These are phyloP conservation scores for Caerostris darwini DNA, from an alignment of 1,140 invertebrate genomes.

Conservation along the genomic window DNA sequence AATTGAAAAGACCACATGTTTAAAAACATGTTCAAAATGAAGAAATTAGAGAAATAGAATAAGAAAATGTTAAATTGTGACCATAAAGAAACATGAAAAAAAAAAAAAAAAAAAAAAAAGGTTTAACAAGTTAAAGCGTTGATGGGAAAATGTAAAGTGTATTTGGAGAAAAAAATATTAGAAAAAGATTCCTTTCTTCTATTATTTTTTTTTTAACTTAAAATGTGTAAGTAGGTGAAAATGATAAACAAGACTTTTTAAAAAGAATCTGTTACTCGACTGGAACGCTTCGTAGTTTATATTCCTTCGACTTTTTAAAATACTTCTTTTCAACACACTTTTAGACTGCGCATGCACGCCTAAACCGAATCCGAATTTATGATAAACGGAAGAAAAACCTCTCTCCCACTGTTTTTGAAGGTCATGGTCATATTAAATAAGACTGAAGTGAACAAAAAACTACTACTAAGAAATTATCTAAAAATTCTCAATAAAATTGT, in stretches of 20 bases:
- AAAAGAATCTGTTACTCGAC: not conserved
- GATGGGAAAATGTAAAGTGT: not conserved
- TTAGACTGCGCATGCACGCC: not conserved
- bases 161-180: not conserved
- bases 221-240: not conserved
- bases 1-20: too few species aligned
- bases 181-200: not conserved
- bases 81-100: too few species aligned
- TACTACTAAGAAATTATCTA: too few species aligned
- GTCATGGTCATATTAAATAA: not conserved
- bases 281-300: not conserved
- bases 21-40: too few species aligned
- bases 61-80: too few species aligned
- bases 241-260: not conserved
- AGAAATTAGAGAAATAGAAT: too few species aligned
- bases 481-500: too few species aligned
- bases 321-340: slow-evolving; percentile 26
- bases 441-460: too few species aligned
- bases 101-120: too few species aligned
- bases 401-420: not conserved
- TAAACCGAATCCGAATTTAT: slow-evolving; percentile 51
- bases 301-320: not conserved
- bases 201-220: not conserved
- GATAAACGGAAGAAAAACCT: not conserved
- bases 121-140: too few species aligned